Evolutionary conservation across 2,888 invertebrate species (phyloP), one percentile per base, ranked within the genome.

Genomic region (Myopa testacea): DNA sequence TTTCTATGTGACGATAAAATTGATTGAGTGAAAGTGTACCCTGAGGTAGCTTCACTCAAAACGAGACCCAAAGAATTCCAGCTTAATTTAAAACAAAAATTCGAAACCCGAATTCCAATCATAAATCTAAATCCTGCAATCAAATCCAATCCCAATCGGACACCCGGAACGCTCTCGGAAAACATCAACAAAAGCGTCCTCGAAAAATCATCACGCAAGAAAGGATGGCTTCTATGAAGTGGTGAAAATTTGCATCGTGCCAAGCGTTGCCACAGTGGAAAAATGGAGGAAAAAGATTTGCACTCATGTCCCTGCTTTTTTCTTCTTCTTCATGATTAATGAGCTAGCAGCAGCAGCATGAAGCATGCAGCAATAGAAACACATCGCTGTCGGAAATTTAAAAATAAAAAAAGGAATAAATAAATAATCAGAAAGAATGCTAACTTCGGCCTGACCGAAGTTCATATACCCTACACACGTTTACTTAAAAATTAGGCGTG

Each of bases 151-250:
- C 19, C n/a, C 37, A 69, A 26, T 69, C 69, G 45, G 69, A 50
- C 50, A 14, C 67, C 40, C 67, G 67, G n/a, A 68, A 40, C 50
- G 67, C 69, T n/a, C 8, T 19, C 45, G 50, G 50, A 69, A 69
- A 69, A 69, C 69, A 69, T 69, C 45, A 69, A 69, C 69, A 69
- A 69, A 50, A 45, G n/a, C 16, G 19, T 50, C 50, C 37, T 45
- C 45, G 26, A 69, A 69, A 69, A 69, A 69, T 69, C 50, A 45
- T 50, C 16, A 8, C 50, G 50, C 26, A 19, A 50, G 19, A 26
- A 69, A 69, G 19, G 52, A 50, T 50, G 52, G 8, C 50, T 50
- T 69, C 45, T 19, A 37, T 4, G 67, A 38, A 38, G 7, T 40
- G 67, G 40, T 40, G 40, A 38, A 50, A 34, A 70, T 19, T n/a